Evolutionary conservation across 2,113 vertebrate species (phyloP), one percentile per base, ranked within the genome.

Genomic region (Neomonachus schauinslandi): DNA sequence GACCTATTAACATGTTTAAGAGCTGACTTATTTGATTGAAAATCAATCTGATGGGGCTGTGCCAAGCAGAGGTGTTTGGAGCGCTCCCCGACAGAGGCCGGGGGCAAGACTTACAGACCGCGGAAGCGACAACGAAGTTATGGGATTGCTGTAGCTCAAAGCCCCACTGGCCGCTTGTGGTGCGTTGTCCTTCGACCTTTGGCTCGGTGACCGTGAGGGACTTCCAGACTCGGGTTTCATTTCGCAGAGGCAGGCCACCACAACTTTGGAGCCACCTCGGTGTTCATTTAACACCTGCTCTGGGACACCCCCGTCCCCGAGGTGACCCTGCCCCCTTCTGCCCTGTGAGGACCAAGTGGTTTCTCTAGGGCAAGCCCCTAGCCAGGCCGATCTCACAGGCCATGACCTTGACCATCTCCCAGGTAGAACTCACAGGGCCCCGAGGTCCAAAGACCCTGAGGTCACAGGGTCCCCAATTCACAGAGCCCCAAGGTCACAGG

Each of bases 251-350:
- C 2, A 2, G 46, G 39, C 28, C 1, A 0, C 18, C 18, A 4
- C 2, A 0, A 36, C 49, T 5, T 2, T 9, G 1, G 22, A 28
- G 85, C 12, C 24, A 0, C n/a, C 26, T 72, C 18, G 0, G 1
- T 3, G 18, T 53, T 72, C 36, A 39, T 12, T 53, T 31, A 12
- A 18, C 31, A 12, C 9, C 61, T 39, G 63, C 51, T 82, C 0
- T 9, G 24, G 16, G 39, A 59, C 5, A 11, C 42, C 12, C 0
- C 31, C 1, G 92, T 19, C 31, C 33, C 33, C 28, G 42, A 26
- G 49, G 22, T 1, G 6, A 59, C 6, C 24, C 33, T 82, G 77
- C 14, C 81, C 39, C 53, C 26, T 51, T 61, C 36, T 46, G 1
- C 24, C 5, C n/a, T 26, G 13, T 83, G 55, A 82, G 86, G 55